Percentiles rank a stretch among this genome's conserved stretches.
Conservation (phyloP, 2,888 invertebrate genomes). For the Pandemis heparana region DNA sequence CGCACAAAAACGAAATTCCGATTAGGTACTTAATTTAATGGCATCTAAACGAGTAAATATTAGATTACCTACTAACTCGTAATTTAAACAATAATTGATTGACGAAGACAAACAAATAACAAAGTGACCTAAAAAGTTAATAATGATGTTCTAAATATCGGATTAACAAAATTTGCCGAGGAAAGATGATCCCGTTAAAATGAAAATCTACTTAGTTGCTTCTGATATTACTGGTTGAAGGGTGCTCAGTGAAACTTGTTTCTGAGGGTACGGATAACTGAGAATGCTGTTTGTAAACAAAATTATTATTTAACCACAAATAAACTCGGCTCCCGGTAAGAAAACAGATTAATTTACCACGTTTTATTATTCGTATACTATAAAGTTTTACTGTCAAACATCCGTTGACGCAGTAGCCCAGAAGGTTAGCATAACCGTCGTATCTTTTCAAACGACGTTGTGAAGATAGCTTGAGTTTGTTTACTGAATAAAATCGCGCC, state of each 20-base stretch:
- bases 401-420: constrained; percentile 16
- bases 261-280: background rate
- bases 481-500: background rate
- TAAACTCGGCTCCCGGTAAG: constrained; percentile 6
- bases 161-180: background rate
- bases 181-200: background rate
- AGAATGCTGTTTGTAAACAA: background rate
- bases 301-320: background rate
- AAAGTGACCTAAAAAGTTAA: background rate
- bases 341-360: constrained; percentile 17
- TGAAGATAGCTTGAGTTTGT: background rate
- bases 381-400: constrained; percentile 8
- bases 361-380: constrained; percentile 8
- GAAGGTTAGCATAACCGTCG: background rate
- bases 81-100: constrained; percentile 8
- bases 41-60: background rate
- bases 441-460: background rate
- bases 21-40: background rate
- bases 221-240: constrained; percentile 12
- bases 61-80: background rate
- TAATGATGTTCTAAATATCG: background rate
- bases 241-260: background rate
- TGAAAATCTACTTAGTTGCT: constrained; percentile 1
- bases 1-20: background rate
- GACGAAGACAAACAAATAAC: background rate